Evolutionary conservation across 2,888 invertebrate genomes (phyloP), one percentile per base, ranked within the genome.

Genomic region (Hipparchia semele): DNA sequence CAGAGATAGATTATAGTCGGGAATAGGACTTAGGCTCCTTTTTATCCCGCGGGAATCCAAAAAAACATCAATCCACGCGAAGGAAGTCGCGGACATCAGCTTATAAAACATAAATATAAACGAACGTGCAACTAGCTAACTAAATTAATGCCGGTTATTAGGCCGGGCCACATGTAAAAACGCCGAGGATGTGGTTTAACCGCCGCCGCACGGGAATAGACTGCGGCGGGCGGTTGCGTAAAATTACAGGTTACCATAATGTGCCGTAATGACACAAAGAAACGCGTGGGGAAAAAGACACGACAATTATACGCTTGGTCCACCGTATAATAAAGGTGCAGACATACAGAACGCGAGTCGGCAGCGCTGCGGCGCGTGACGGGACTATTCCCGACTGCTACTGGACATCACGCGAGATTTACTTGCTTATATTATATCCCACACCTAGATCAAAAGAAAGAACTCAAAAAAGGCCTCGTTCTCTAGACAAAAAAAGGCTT

Each of bases 101-200:
- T 23, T 23, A 23, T 23, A 23, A 23, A 23, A 23, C 23, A 23
- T 23, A 1, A 23, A 23, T 23, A 23, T 23, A 23, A 23, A 23
- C 23, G 23, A 23, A 23, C 23, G 23, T 23, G 23, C 23, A 23
- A 23, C 23, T 33, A n/a, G 10, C 51, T 89, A 88, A 91, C 89
- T 88, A 88, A 87, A 89, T 89, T 86, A 90, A 90, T 90, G 85
- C 76, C 79, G 82, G 82, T 90, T 89, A 90, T 90, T 89, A 84
- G 75, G 66, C 79, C 69, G 80, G 85, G 77, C 84, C 83, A 86
- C 87, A 85, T 79, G 80, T 83, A 76, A 79, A 83, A 84, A 76
- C 80, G 76, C 84, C 75, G 81, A 83, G 84, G 84, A 83, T 86
- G 87, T 82, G 87, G 88, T 88, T 83, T 83, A 84, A 87, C 90